Conservation (phyloP, 2,113 vertebrate genomes). For the Turnix velox region DNA sequence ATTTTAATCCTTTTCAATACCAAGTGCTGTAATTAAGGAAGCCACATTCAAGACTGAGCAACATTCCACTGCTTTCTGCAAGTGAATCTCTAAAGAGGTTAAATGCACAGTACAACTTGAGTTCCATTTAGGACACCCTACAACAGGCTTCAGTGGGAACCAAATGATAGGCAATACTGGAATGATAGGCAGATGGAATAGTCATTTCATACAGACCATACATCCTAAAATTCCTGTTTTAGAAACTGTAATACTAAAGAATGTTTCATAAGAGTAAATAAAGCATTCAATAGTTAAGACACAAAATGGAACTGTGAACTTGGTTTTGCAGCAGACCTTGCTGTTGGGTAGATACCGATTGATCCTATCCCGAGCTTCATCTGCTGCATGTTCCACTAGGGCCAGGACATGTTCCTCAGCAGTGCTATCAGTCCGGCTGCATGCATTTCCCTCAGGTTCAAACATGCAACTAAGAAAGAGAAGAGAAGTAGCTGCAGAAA, state of each 20-base stretch:
- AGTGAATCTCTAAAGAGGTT: neutral
- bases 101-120: neutral
- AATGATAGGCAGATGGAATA: too few relatives aligned
- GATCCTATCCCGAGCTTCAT: conserved; percentile 94
- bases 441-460: conserved; percentile 94
- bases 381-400: conserved; percentile 92
- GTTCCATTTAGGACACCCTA: neutral
- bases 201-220: neutral
- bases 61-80: neutral
- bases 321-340: conserved; percentile 76
- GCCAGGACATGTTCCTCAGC: conserved; percentile 96
- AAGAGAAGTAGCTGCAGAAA: conserved; percentile 27
- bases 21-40: neutral
- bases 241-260: neutral
- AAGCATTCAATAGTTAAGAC: neutral
- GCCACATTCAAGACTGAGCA: neutral
- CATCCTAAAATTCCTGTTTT: neutral
- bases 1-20: neutral
- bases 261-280: neutral
- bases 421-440: conserved; percentile 95
- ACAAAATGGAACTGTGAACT: neutral
- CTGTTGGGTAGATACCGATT: conserved; percentile 88
- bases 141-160: neutral
- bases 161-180: neutral
- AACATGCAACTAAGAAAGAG: conserved; percentile 82